Percentiles rank a stretch among this genome's conserved stretches.
These are phyloP conservation scores for Pantherophis guttatus DNA, from an alignment of 2,113 vertebrate genomes.

Conservation along the genomic window DNA sequence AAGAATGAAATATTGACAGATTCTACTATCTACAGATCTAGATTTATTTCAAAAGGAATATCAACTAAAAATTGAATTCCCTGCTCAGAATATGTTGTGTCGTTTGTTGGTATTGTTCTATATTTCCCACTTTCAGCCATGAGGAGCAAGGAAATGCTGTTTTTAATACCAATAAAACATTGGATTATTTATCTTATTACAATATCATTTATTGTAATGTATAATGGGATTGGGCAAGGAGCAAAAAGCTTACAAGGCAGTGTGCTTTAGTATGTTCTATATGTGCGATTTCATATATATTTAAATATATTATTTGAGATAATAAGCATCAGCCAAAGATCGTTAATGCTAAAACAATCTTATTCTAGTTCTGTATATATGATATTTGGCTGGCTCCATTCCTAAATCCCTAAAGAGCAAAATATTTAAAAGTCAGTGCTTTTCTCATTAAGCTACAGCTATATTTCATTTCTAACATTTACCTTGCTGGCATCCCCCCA, in stretches of 20 bases:
- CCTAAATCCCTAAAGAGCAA: background rate
- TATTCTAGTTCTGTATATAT: background rate
- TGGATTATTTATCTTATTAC: background rate
- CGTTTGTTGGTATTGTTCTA: background rate
- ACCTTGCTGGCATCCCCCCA: conserved; percentile 36
- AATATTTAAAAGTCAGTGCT: conserved; percentile 43
- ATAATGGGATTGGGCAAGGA: background rate
- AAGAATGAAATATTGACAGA: background rate
- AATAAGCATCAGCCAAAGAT: background rate
- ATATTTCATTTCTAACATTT: conserved; percentile 48
- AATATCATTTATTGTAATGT: no score
- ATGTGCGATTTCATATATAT: background rate
- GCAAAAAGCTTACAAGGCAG: background rate
- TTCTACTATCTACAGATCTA: background rate
- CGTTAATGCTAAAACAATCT: background rate
- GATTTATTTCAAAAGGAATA: background rate
- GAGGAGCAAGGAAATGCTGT: background rate
- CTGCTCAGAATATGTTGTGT: background rate
- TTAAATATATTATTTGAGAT: background rate
- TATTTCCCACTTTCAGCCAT: background rate
- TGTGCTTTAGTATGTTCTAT: background rate
- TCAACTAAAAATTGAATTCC: background rate
- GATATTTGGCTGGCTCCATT: background rate
- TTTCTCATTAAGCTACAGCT: conserved; percentile 32
- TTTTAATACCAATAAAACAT: background rate